Conservation (phyloP, 2,797 vertebrate genomes). For the Decapterus maruadsi region DNA sequence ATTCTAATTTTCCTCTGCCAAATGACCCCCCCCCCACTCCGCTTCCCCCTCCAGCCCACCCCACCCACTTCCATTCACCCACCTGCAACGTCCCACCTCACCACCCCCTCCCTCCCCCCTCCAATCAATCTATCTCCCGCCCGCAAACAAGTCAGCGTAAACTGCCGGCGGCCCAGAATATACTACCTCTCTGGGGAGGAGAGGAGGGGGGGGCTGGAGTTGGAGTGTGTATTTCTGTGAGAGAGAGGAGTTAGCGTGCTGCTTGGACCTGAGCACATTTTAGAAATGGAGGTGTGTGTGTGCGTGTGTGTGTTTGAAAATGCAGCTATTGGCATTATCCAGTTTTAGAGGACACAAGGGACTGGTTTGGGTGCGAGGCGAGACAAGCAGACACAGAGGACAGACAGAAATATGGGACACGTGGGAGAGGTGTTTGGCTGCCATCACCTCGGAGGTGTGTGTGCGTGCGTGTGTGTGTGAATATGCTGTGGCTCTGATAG, state of each 20-base stretch:
- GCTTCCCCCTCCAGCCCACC: neutral
- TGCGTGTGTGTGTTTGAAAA: constrained; percentile 26
- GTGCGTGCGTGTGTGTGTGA: constrained; percentile 16
- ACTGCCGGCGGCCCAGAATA: constrained; percentile 69
- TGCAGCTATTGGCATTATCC: constrained; percentile 46
- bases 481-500: neutral
- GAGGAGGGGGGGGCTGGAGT: neutral
- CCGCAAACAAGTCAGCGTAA: constrained; percentile 77
- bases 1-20: constrained; percentile 86
- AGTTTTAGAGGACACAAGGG: constrained; percentile 51
- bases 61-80: constrained; percentile 6
- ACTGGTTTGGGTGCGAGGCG: constrained; percentile 47
- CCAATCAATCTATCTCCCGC: constrained; percentile 82
- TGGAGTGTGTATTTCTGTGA: constrained; percentile 15
- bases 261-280: constrained; percentile 26
- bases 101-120: neutral
- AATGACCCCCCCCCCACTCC: constrained; percentile 51
- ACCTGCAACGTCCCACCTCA: constrained; percentile 39
- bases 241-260: constrained; percentile 33
- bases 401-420: constrained; percentile 52
- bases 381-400: constrained; percentile 41
- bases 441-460: constrained; percentile 23
- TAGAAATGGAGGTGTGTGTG: constrained; percentile 9
- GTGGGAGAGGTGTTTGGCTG: constrained; percentile 50
- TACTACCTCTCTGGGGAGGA: constrained; percentile 53